Base-by-base conservation (phyloP, 2,888 invertebrate species). In the Thymelicus acteon region DNA sequence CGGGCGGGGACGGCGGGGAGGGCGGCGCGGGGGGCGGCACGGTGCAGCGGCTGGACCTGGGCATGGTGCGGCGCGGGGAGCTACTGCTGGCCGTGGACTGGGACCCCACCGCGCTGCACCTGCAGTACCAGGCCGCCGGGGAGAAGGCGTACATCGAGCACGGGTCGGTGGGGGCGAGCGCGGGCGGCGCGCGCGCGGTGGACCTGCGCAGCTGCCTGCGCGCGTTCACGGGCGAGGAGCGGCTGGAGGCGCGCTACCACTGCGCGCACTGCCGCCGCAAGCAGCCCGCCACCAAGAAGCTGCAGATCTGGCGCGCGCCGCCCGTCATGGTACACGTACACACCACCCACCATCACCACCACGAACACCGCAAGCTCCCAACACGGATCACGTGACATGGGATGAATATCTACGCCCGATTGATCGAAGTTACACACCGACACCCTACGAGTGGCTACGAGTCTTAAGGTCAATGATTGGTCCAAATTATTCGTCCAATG, bases 21-120 rank as follows among this genome's bases (percentile, higher is more conserved):
- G 31, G 5, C 31, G 60, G 73, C 80, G 71, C 19, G 19, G 19
- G 1, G 19, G 2, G 49, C 64, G 76, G 82, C 49, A 74, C 78
- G 64, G 76, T 84, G 68, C 78, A 81, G 31, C 74, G 78, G 19
- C 74, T 82, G 52, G 77, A 78, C 57, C 75, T 80, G 75, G 67
- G 73, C 62, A 74, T 74, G 63, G 70, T 80, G 71, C 77, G 67
- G 71, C 76, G 74, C 77, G 82, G 77, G 73, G 75, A 77, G 72
- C 74, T 85, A 63, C 72, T 87, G 85, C 86, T 98, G 76, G 98
- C 98, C 74, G 96, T 98, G 74, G 98, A 98, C 94, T 98, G 98
- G 98, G 98, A 98, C 89, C 98, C 98, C 73, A 98, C 98, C 0
- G 98, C 98, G 60, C 94, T 98, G 78, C 98, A 98, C 91, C 95